Percentiles rank a stretch among this genome's conserved stretches.
phyloP scores from a whole-genome alignment of 2,797 vertebrate genomes.

The Gadopsis bispinosus region DNA sequence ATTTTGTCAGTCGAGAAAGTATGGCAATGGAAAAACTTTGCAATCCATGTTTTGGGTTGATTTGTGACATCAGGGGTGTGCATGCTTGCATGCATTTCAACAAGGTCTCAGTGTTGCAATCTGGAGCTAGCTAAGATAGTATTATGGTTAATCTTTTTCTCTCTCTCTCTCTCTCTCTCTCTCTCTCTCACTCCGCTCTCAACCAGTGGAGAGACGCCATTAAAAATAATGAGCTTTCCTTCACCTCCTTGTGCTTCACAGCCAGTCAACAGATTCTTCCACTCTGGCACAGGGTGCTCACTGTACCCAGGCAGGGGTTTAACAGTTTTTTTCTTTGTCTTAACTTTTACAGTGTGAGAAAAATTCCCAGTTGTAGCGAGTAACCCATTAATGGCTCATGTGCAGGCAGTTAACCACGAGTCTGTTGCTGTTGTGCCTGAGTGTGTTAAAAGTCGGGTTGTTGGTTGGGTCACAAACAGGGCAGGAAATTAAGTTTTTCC shows the following conservation, averaged over 20 bases:
- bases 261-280: constrained; percentile 64
- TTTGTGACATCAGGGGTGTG: not conserved
- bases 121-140: constrained; percentile 22
- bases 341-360: constrained; percentile 76
- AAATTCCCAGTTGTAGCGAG: constrained; percentile 62
- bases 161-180: not conserved
- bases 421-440: constrained; percentile 48
- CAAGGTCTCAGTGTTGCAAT: constrained; percentile 46
- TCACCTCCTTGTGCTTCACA: constrained; percentile 59
- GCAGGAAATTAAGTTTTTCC: constrained; percentile 74
- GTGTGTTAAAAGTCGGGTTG: constrained; percentile 48
- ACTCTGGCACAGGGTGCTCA: constrained; percentile 61
- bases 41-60: not conserved
- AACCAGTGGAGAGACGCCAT: constrained; percentile 52
- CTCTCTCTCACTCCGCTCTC: not conserved
- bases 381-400: constrained; percentile 65
- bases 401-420: constrained; percentile 51
- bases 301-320: constrained; percentile 63
- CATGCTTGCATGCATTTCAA: not conserved
- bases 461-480: constrained; percentile 68
- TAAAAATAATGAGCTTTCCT: constrained; percentile 80
- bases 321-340: constrained; percentile 53
- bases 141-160: constrained; percentile 32
- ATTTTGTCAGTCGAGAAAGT: not conserved
- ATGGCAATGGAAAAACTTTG: not conserved